Percentiles rank a stretch among this genome's conserved stretches.
Conservation (phyloP, 2,888 invertebrate genomes). For the Andrena camellia region DNA sequence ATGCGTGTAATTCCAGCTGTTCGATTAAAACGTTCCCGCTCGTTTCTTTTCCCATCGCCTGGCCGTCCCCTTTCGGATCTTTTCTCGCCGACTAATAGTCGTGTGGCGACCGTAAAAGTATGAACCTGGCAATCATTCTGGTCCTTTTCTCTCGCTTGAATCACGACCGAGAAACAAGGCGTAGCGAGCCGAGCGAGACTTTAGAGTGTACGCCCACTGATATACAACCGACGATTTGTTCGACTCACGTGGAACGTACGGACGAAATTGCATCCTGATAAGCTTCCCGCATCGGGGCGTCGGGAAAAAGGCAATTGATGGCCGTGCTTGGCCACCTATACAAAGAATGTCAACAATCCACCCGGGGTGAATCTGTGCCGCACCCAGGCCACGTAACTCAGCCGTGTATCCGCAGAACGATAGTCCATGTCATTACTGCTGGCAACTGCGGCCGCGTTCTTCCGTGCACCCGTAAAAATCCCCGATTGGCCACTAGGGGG, state of each 20-base stretch:
- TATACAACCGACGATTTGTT: slow-evolving; percentile 51
- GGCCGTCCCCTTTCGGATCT: slow-evolving; percentile 14
- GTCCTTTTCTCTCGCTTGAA: slow-evolving; percentile 29
- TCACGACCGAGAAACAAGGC: slow-evolving; percentile 26
- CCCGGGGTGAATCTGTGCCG: slow-evolving; percentile 53
- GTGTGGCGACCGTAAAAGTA: slow-evolving; percentile 18
- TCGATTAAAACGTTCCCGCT: slow-evolving; percentile 50
- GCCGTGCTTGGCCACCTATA: slow-evolving; percentile 24
- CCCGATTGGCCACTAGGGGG: no score
- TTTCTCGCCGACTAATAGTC: neutral
- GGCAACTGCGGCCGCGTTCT: slow-evolving; percentile 23
- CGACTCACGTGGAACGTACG: slow-evolving; percentile 41
- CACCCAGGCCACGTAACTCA: slow-evolving; percentile 63
- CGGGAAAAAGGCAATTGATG: slow-evolving; percentile 52
- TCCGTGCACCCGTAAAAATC: slow-evolving; percentile 1
- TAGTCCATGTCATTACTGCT: slow-evolving; percentile 72
- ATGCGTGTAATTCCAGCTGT: slow-evolving; percentile 34
- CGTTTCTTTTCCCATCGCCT: neutral
- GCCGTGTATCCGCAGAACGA: slow-evolving; percentile 54
- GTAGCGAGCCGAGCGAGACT: slow-evolving; percentile 22
- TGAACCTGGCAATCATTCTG: slow-evolving; percentile 6
- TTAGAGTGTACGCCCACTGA: slow-evolving; percentile 41
- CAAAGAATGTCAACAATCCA: slow-evolving; percentile 65
- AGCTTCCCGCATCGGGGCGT: slow-evolving; percentile 46
- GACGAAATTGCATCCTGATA: slow-evolving; percentile 69